Evolutionary conservation across 2,888 invertebrate species (phyloP).

Genomic region (Metallyticus violacea): DNA sequence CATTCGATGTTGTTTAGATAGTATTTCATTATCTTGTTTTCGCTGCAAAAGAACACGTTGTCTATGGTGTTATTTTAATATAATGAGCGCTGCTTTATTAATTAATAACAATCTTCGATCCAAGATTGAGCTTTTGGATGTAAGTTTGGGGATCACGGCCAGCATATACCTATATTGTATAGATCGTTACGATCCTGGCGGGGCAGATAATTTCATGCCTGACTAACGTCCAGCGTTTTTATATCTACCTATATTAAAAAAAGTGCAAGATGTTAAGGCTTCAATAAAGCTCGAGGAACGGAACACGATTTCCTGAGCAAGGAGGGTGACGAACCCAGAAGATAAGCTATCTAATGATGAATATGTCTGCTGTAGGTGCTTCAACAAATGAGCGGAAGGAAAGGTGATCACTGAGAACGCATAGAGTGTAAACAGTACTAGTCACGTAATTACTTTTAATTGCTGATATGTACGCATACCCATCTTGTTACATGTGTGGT

Average conservation of each 20-base stretch:
- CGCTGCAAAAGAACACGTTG: background rate
- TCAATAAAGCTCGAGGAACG: too few species aligned
- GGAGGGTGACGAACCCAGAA: background rate
- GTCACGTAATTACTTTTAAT: background rate
- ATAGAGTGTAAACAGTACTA: background rate
- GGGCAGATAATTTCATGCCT: constrained; percentile 2
- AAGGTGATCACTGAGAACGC: too few species aligned
- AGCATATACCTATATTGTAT: background rate
- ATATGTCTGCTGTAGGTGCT: background rate
- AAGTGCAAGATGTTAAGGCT: too few species aligned
- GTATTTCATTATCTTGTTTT: background rate
- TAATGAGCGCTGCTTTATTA: background rate
- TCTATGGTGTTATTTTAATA: background rate
- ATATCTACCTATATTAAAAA: too few species aligned
- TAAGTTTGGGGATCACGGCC: too few species aligned
- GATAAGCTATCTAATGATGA: background rate
- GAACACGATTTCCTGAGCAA: too few species aligned
- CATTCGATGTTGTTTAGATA: background rate
- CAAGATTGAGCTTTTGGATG: background rate
- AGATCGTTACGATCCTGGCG: background rate
- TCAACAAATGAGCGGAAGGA: too few species aligned
- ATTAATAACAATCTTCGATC: background rate
- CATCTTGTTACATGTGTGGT: too few species aligned
- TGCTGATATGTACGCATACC: background rate
- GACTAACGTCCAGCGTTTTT: background rate